Evolutionary conservation across 2,113 vertebrate genomes (phyloP).

Genomic region (Scophthalmus maximus): DNA sequence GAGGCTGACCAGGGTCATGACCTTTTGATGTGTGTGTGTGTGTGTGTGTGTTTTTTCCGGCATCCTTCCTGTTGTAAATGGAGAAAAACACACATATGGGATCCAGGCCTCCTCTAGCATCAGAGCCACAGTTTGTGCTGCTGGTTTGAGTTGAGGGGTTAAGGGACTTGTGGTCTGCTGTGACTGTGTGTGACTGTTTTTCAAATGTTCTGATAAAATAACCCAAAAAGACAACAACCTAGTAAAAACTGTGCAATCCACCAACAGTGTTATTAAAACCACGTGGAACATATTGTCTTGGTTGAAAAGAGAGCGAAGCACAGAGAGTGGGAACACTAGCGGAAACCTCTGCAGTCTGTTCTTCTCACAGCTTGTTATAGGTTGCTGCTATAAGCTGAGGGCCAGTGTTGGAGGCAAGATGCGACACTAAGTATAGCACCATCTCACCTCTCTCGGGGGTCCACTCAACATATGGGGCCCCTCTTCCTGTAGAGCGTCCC

Average conservation of each 20-base stretch:
- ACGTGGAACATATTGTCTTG: constrained; percentile 40
- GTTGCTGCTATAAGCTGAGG: constrained; percentile 25
- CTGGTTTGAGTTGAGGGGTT: constrained; percentile 17
- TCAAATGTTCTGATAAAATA: constrained; percentile 23
- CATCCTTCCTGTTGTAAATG: constrained; percentile 33
- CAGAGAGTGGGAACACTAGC: constrained; percentile 28
- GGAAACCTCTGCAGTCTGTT: constrained; percentile 20
- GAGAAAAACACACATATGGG: constrained; percentile 28
- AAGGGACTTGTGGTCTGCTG: constrained; percentile 8
- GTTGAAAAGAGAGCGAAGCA: constrained; percentile 35
- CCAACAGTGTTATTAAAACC: constrained; percentile 18
- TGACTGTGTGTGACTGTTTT: constrained; percentile 9
- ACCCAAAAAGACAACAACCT: not conserved
- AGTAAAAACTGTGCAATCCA: constrained; percentile 12
- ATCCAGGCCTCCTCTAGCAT: constrained; percentile 17
- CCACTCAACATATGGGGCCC: constrained; percentile 29
- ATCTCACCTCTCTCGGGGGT: constrained; percentile 56
- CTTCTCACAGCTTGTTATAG: constrained; percentile 40
- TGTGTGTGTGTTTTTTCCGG: constrained; percentile 15
- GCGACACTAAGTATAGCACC: constrained; percentile 36
- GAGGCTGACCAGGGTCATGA: constrained; percentile 38
- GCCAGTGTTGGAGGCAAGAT: constrained; percentile 10
- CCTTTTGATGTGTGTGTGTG: constrained; percentile 21
- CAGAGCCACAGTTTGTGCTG: constrained; percentile 11
- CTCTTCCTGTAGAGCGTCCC: constrained; percentile 13